A percentile compares a stretch with the other conserved stretches of the same genome.
Evolutionary conservation across 2,113 vertebrate genomes (phyloP).

Genomic region (Apodemus sylvaticus): DNA sequence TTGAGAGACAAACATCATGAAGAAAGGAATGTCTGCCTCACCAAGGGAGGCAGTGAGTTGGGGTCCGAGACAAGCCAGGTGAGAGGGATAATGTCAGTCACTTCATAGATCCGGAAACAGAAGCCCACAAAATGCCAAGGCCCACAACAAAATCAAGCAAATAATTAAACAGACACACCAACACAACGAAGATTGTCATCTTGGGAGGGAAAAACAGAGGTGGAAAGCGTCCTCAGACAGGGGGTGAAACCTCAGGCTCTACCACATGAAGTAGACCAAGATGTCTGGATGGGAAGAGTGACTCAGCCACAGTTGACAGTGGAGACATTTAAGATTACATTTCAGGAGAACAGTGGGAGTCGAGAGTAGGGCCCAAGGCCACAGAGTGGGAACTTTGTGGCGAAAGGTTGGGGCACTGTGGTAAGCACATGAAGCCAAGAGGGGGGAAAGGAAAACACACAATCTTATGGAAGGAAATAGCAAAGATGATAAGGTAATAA

Average conservation of each 20-base stretch:
- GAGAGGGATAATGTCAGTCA: neutral
- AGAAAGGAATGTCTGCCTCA: neutral
- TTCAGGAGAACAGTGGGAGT: conserved; percentile 58
- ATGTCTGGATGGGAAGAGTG: conserved; percentile 28
- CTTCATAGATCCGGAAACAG: neutral
- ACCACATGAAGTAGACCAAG: neutral
- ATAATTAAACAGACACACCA: neutral
- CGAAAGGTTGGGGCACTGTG: neutral
- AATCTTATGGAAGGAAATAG: neutral
- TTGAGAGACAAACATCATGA: neutral
- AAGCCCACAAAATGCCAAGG: neutral
- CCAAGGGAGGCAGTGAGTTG: neutral
- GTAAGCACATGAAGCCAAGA: neutral
- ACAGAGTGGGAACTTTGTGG: neutral
- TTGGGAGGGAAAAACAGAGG: neutral
- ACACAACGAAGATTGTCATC: neutral
- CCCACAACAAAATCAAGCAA: neutral
- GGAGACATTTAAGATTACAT: conserved; percentile 66
- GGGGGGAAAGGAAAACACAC: neutral
- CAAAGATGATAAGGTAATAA: neutral
- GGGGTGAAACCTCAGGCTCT: neutral
- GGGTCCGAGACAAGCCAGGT: neutral
- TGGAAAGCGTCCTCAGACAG: neutral
- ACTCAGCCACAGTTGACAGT: conserved; percentile 24
- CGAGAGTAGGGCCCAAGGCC: neutral